phyloP scores from a whole-genome alignment of 2,888 invertebrate genomes.

The Nowickia ferox region DNA sequence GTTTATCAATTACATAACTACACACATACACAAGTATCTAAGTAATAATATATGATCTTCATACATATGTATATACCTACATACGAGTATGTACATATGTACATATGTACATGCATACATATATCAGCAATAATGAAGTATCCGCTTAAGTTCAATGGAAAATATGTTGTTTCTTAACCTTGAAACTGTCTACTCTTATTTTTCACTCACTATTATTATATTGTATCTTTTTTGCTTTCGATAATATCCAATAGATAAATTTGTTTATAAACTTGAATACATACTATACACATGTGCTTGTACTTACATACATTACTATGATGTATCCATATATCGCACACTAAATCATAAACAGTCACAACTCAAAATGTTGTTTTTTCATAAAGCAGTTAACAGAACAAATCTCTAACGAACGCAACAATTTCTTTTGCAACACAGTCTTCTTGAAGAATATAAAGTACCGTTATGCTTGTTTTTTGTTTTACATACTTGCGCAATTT shows the following conservation, averaged over 20 bases:
- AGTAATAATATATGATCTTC: too few relatives aligned
- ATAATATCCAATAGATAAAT: conserved; percentile 33
- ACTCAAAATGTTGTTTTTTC: too few relatives aligned
- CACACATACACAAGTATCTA: too few relatives aligned
- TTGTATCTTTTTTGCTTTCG: background rate
- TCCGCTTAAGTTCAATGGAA: conserved; percentile 26
- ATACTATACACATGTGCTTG: background rate
- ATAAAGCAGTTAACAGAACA: too few relatives aligned
- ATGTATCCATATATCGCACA: too few relatives aligned
- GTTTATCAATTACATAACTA: conserved; percentile 5
- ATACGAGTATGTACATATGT: background rate
- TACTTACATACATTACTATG: too few relatives aligned
- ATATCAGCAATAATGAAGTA: conserved; percentile 6
- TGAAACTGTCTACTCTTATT: conserved; percentile 38
- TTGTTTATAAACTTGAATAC: conserved; percentile 23
- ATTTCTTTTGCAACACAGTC: too few relatives aligned
- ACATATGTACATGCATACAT: background rate
- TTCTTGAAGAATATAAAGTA: too few relatives aligned
- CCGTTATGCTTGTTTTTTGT: too few relatives aligned
- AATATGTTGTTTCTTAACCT: conserved; percentile 34
- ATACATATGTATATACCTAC: background rate
- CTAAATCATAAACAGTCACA: too few relatives aligned
- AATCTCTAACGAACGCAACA: background rate
- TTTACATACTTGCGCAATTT: too few relatives aligned
- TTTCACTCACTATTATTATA: background rate